phyloP scores from a whole-genome alignment of 2,113 vertebrate genomes.

The Pachyramphus minor region DNA sequence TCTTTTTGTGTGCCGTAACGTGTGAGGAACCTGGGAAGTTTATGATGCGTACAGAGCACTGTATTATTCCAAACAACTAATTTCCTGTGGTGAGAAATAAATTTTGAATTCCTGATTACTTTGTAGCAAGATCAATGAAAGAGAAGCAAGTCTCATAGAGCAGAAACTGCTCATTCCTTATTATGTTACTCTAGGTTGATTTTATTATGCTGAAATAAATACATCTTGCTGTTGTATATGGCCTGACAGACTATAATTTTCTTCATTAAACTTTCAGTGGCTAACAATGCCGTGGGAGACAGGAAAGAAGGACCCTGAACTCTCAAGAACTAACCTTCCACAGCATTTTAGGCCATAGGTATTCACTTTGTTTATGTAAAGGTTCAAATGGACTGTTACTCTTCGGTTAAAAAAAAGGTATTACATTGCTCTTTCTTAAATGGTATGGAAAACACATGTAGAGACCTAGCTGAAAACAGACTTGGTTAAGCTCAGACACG shows the following conservation, averaged over 20 bases:
- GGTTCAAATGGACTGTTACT: background rate
- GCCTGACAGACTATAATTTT: background rate
- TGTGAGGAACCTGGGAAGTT: background rate
- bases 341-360: background rate
- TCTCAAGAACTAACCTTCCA: background rate
- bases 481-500: background rate
- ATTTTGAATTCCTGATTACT: background rate
- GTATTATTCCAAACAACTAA: background rate
- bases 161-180: background rate
- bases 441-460: background rate
- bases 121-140: background rate
- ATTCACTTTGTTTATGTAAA: background rate
- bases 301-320: background rate
- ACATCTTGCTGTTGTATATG: background rate
- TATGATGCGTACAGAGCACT: background rate
- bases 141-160: background rate
- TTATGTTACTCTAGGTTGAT: background rate
- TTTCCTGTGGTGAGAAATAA: background rate
- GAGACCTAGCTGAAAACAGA: background rate
- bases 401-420: background rate
- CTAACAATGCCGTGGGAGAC: background rate
- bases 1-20: background rate
- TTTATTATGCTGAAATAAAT: slow-evolving; percentile 15
- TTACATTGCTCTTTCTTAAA: background rate
- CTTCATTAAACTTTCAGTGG: background rate